Percentiles rank a stretch among this genome's conserved stretches.
These are phyloP conservation scores for Nephrotoma flavescens DNA, from an alignment of 2,888 invertebrate species.

Conservation along the genomic window DNA sequence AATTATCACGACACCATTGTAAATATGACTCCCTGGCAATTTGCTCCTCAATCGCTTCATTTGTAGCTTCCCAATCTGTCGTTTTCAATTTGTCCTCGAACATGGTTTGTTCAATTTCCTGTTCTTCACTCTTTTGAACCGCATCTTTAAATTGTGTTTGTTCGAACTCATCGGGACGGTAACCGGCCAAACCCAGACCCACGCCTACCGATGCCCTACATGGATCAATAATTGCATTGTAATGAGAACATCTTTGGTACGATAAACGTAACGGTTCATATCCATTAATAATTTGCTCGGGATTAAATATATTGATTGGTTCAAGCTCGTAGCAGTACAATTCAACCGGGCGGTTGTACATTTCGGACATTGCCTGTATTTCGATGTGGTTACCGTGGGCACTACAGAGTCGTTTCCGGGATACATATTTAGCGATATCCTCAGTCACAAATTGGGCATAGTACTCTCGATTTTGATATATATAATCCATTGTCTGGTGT, in stretches of 20 bases:
- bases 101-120: constrained; percentile 77
- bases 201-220: constrained; percentile 69
- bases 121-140: constrained; percentile 58
- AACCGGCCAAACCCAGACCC: constrained; percentile 68
- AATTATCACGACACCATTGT: constrained; percentile 57
- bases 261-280: constrained; percentile 69
- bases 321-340: constrained; percentile 52
- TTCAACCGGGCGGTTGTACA: constrained; percentile 77
- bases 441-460: constrained; percentile 82
- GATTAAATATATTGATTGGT: constrained; percentile 77
- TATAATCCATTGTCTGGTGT: constrained; percentile 79
- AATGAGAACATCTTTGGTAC: constrained; percentile 75
- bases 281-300: constrained; percentile 51
- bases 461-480: constrained; percentile 75
- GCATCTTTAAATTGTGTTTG: constrained; percentile 54
- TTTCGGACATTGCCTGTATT: constrained; percentile 80
- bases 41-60: constrained; percentile 79
- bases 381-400: constrained; percentile 85
- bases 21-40: constrained; percentile 73
- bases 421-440: constrained; percentile 69
- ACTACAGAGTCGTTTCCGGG: constrained; percentile 60
- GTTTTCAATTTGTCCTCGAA: constrained; percentile 77
- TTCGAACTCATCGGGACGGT: constrained; percentile 59
- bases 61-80: constrained; percentile 85
- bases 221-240: constrained; percentile 78